Percentiles rank a stretch among this genome's conserved stretches.
These are phyloP conservation scores for Pteromalus puparum DNA, from an alignment of 1,140 invertebrate genomes.

Conservation along the genomic window DNA sequence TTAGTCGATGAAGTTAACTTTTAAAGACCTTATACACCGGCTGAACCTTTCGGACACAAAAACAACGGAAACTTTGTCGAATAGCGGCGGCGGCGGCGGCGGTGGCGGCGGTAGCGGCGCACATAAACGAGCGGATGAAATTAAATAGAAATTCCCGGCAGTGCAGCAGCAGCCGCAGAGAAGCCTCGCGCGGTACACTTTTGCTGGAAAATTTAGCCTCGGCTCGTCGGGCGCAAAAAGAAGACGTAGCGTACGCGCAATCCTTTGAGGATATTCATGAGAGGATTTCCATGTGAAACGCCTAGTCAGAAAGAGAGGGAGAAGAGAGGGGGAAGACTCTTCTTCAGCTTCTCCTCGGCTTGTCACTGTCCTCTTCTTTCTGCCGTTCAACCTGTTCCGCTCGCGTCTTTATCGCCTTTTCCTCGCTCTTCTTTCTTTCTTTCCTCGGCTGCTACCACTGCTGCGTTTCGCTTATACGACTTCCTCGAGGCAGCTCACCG, in stretches of 20 bases:
- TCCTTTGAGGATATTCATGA: conserved; percentile 48
- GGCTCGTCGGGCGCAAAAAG: neutral
- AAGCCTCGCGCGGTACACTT: conserved; percentile 13
- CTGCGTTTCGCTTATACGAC: conserved; percentile 20
- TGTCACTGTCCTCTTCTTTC: conserved; percentile 8
- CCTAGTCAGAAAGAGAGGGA: neutral
- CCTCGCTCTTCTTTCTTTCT: conserved; percentile 11
- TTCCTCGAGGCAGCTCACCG: neutral
- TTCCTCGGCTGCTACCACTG: neutral
- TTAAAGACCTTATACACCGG: neutral
- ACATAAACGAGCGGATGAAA: conserved; percentile 16
- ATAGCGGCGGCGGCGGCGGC: too few relatives aligned
- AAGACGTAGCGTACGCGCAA: conserved; percentile 1
- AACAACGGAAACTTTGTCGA: neutral
- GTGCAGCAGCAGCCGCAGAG: neutral
- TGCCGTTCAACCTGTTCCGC: neutral
- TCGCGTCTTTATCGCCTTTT: conserved; percentile 26
- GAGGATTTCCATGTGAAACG: conserved; percentile 46
- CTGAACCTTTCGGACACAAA: neutral
- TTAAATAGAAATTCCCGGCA: neutral
- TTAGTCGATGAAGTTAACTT: neutral
- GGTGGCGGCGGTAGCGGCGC: too few relatives aligned
- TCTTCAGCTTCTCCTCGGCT: conserved; percentile 21
- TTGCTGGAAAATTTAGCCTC: conserved; percentile 6
- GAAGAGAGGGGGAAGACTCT: neutral